phyloP scores from a whole-genome alignment of 2,888 invertebrate genomes.

The Calliphora vomitoria region DNA sequence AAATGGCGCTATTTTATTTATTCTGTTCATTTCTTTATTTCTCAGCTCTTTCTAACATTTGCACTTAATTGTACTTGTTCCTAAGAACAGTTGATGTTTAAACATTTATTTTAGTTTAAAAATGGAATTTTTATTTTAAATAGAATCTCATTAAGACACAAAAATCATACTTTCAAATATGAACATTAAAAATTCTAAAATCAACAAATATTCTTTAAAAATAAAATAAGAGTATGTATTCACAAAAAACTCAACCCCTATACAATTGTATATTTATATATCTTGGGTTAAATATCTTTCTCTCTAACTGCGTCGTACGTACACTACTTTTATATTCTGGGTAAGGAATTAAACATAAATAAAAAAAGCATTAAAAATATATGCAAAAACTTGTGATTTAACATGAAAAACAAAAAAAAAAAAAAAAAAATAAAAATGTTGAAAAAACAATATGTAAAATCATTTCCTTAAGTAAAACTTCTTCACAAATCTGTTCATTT shows the following conservation, averaged over 20 bases:
- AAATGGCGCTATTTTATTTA: neutral
- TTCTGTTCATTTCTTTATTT: neutral
- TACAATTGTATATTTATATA: conserved; percentile 29
- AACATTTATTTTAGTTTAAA: conserved; percentile 14
- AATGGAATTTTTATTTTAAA: conserved; percentile 40
- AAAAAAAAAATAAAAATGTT: neutral
- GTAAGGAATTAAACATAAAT: conserved; percentile 1
- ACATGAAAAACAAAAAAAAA: conserved; percentile 23
- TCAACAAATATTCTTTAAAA: conserved; percentile 13
- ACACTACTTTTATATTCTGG: conserved; percentile 50
- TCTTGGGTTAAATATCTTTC: conserved; percentile 69
- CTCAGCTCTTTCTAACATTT: conserved; percentile 26
- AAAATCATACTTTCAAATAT: conserved; percentile 70
- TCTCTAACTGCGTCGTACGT: conserved; percentile 43
- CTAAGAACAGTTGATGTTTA: conserved; percentile 14
- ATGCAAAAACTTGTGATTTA: conserved; percentile 62
- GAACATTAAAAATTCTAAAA: conserved; percentile 64
- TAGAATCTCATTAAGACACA: conserved; percentile 40
- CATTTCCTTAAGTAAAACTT: conserved; percentile 31
- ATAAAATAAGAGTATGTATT: conserved; percentile 12
- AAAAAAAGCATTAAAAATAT: conserved; percentile 31
- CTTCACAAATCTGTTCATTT: conserved; percentile 40
- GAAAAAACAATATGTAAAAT: conserved; percentile 23
- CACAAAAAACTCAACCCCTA: conserved; percentile 61
- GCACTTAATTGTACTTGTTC: conserved; percentile 13